Evolutionary conservation across 37 sponge, comb jelly and placozoan species (phyloP).

Genomic region (Oopsacas minuta): DNA sequence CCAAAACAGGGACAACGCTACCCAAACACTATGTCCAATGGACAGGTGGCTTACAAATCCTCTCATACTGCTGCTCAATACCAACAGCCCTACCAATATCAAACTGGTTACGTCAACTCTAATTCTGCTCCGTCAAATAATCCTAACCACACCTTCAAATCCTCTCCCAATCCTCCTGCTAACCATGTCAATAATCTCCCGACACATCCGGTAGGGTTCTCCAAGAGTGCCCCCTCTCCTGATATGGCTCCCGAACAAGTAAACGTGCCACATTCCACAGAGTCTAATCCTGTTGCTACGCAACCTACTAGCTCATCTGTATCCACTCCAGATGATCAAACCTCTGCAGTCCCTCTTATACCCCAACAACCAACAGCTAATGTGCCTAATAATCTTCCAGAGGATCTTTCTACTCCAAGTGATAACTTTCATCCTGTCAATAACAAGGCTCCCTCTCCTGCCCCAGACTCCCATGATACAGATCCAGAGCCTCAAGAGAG

Average conservation of each 20-base stretch:
- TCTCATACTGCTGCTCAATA: not conserved
- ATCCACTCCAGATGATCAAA: not conserved
- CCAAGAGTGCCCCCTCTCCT: not conserved
- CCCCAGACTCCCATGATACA: not conserved
- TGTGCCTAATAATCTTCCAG: not conserved
- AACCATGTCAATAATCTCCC: not conserved
- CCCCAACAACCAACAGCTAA: not conserved
- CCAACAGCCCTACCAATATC: not conserved
- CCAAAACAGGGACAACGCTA: not conserved
- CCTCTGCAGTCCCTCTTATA: not conserved
- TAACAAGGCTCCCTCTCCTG: not conserved
- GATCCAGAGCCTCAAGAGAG: no score
- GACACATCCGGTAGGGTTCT: not conserved
- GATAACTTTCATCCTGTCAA: not conserved
- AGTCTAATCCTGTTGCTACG: not conserved
- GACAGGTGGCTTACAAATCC: not conserved
- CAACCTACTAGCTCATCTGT: not conserved
- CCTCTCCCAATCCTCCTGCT: not conserved
- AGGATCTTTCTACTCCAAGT: not conserved
- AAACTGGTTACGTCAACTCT: not conserved
- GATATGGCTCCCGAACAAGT: not conserved
- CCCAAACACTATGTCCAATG: not conserved
- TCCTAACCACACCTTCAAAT: not conserved
- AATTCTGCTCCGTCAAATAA: not conserved
- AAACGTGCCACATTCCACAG: not conserved